Base-by-base conservation (phyloP, 2,113 vertebrate genomes). In the Rhegmatorhina hoffmannsi region DNA sequence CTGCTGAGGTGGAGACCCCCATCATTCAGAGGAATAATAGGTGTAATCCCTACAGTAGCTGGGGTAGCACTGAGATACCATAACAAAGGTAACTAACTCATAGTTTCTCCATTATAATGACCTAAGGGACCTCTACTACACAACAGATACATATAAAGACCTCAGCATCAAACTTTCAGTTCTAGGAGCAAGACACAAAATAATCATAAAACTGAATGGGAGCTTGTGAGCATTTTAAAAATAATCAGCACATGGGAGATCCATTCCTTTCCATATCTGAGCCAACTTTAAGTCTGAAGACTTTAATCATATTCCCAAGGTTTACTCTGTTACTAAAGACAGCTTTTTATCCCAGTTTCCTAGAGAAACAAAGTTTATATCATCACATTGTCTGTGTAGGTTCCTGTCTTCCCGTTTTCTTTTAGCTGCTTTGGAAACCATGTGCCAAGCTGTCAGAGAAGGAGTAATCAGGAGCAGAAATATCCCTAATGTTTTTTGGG, bases 381-480 rank as follows among this genome's bases (percentile, higher is more conserved):
- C 34, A 55, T 75, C 38, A 20, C 9, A 14, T 31, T 76, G 38
- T 89, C 74, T 52, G 66, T 50, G 17, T 64, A 44, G 60, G 17
- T 76, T 94, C 46, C 68, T 85, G 29, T 47, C 56, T 87, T 92
- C 77, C 84, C 92, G 66, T 89, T 91, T 87, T 93, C 33, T 47
- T 78, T 75, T 90, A 96, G 25, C 68, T 47, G 76, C 36, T 26
- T 81, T 81, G 86, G 46, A 94, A 94, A 67, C 20, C 3, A 0
- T 23, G 50, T 60, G 72, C 72, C 23, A 17, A 47, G 23, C 50
- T 81, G 43, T 53, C 46, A 84, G 55, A 70, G 62, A 29, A 75
- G 58, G 52, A 94, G 46, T 85, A 93, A 88, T 68, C 70, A 66
- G 49, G 46, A 55, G 53, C 29, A 76, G 14, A 26, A 62, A 46